Evolutionary conservation across 2,113 vertebrate species (phyloP), one percentile per base, ranked within the genome.

Genomic region (Leucopsar rothschildi): DNA sequence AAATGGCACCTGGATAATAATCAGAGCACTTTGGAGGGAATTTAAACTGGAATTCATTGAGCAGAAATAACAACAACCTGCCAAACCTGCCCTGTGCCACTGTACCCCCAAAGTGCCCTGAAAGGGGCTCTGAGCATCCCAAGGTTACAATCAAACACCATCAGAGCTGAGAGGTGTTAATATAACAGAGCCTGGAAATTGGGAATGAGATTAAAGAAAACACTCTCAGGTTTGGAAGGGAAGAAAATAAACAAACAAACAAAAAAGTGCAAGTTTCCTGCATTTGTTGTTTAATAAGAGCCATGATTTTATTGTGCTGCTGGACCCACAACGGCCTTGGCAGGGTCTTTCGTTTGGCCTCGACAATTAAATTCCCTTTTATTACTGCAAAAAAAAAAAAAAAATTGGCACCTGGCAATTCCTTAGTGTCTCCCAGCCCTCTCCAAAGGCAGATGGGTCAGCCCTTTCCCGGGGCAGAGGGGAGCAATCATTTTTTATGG

Each of bases 1-100:
- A 96, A 95, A 84, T 81, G 69, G 56, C 66, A 84, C 84, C 90
- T 94, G 47, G 91, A 78, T 94, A 96, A 98, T 95, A 95, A 97
- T 95, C 89, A 96, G 92, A 93, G 66, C 44, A 71, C 76, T 90
- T 95, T 50, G 65, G 44, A 88, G 94, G 88, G 87, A 92, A 95
- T 94, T 97, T 96, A 92, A 96, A 92, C 77, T 86, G n/a, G 82
- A 96, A 97, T 79, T 95, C 92, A 90, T 93, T 90, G 93, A 85
- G 91, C 92, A 95, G 82, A 96, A 97, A 93, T 92, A 97, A 63
- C 78, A 84, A 23, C 55, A 90, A 65, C 78, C 78, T 87, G 68
- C 66, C 76, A 90, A 47, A 56, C 82, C 56, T 35, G 44, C 25
- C 33, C 63, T 4, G 23, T 56, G 68, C 77, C 79, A 8, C 6